Conservation (phyloP, 2,797 vertebrate genomes). For the Lepilemur ruficaudatus region DNA sequence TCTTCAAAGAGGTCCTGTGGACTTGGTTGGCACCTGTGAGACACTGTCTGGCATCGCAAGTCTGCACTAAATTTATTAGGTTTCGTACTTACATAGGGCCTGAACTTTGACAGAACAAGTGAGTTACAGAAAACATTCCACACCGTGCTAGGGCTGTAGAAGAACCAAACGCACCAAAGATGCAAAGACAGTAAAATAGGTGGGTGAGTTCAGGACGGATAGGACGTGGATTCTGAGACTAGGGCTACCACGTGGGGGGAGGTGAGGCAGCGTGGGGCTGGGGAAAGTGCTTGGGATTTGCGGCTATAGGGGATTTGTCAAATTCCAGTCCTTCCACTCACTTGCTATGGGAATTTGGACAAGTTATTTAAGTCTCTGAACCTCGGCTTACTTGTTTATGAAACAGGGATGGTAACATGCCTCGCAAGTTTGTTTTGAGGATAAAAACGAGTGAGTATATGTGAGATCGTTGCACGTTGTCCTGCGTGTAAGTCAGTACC, state of each 20-base stretch:
- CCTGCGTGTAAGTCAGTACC: background rate
- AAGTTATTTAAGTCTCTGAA: background rate
- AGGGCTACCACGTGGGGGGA: fast-evolving
- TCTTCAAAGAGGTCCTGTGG: background rate
- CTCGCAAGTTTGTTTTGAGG: background rate
- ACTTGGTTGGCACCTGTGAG: background rate
- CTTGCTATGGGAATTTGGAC: background rate
- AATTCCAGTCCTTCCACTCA: background rate
- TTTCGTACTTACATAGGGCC: background rate
- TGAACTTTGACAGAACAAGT: background rate
- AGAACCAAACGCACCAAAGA: background rate
- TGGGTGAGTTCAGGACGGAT: no score
- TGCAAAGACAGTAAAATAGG: background rate
- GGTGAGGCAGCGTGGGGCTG: no score
- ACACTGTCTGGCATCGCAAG: background rate
- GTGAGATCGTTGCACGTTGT: background rate
- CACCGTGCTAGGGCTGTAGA: background rate
- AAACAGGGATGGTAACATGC: background rate
- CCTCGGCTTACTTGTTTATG: background rate
- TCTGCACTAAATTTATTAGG: background rate
- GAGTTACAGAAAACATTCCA: background rate
- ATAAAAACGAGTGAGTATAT: background rate
- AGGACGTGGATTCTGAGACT: background rate
- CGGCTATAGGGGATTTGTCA: background rate
- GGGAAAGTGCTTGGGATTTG: background rate